Percentiles rank a stretch among this genome's conserved stretches.
phyloP scores from a whole-genome alignment of 2,797 vertebrate species.

The Pangasius larnaudii region DNA sequence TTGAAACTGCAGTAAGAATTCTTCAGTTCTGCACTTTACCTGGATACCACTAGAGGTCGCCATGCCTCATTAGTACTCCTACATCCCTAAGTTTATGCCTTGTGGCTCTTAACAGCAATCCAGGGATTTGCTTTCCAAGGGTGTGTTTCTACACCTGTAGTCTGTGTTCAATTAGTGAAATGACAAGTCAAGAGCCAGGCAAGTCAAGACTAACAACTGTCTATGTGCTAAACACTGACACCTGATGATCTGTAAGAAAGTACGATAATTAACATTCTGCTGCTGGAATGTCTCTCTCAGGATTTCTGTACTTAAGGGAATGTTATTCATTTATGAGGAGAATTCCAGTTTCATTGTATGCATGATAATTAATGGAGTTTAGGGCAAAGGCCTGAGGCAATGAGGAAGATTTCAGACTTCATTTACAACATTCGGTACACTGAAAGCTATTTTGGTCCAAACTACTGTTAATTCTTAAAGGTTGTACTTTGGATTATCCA shows the following conservation, averaged over 20 bases:
- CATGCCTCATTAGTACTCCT: conserved; percentile 51
- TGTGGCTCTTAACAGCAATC: conserved; percentile 41
- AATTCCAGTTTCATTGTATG: background rate
- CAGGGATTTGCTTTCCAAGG: conserved; percentile 40
- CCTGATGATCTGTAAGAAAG: conserved; percentile 30
- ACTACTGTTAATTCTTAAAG: background rate
- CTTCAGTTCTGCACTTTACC: conserved; percentile 15
- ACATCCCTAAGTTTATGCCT: conserved; percentile 18
- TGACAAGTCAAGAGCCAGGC: conserved; percentile 43
- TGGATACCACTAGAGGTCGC: conserved; percentile 65
- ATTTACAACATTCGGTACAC: background rate
- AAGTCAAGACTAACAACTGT: conserved; percentile 37
- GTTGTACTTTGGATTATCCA: background rate
- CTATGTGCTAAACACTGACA: conserved; percentile 15
- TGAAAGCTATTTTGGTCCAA: background rate
- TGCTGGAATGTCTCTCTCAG: background rate
- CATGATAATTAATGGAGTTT: background rate
- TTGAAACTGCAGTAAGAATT: background rate
- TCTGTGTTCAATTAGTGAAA: conserved; percentile 25
- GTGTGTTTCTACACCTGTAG: conserved; percentile 29
- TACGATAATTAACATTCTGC: conserved; percentile 39
- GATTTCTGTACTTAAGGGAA: conserved; percentile 13
- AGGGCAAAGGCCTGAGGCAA: background rate
- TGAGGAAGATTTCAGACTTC: background rate
- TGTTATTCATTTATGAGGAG: background rate